Evolutionary conservation across 2,113 vertebrate genomes (phyloP).

Genomic region (Etheostoma cragini): DNA sequence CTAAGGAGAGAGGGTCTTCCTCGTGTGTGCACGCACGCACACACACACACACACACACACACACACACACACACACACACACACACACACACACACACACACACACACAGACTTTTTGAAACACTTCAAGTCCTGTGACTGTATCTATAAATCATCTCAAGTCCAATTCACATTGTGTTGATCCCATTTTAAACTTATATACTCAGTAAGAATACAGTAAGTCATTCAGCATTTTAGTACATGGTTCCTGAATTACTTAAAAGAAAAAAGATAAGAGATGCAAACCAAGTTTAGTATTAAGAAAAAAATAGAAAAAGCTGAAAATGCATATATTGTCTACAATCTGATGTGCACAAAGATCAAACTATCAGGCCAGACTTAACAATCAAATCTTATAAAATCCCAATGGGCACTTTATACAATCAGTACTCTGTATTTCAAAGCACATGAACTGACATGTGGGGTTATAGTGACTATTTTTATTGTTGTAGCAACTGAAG

Average conservation of each 20-base stretch:
- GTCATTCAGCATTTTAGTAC: background rate
- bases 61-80: background rate
- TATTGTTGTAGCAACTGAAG: conserved; percentile 9
- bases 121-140: background rate
- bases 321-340: background rate
- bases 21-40: conserved; percentile 6
- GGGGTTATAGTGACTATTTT: conserved; percentile 17
- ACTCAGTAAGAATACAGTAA: background rate
- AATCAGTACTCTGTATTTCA: background rate
- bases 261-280: background rate
- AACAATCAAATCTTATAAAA: background rate
- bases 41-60: too few species aligned
- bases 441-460: background rate
- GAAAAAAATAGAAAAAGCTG: background rate
- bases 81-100: too few species aligned
- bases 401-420: background rate
- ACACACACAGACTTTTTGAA: background rate
- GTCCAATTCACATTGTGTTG: background rate
- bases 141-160: background rate
- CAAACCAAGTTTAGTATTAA: background rate
- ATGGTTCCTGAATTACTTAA: background rate
- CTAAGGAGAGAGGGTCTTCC: conserved; percentile 13
- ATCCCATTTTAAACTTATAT: background rate
- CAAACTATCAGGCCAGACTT: background rate
- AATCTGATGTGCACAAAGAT: too few species aligned